These are phyloP conservation scores for Anas platyrhynchos DNA, from an alignment of 2,113 vertebrate species.

Conservation along the genomic window DNA sequence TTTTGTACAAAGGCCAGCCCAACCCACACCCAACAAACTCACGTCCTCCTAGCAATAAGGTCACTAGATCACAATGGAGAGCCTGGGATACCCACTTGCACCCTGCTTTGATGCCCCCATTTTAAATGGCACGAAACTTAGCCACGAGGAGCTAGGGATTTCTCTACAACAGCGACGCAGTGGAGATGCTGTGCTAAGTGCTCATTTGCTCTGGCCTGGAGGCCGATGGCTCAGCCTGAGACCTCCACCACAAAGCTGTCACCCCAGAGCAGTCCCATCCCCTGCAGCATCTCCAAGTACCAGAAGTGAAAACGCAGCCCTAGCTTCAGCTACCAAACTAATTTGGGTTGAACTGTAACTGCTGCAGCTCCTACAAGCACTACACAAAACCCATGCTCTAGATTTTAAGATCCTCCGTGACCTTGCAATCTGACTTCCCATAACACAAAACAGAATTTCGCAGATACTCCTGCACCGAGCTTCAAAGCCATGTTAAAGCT, in stretches of 20 bases:
- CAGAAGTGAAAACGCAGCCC: neutral
- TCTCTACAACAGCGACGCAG: fast-evolving
- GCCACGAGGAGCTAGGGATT: neutral
- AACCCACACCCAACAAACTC: neutral
- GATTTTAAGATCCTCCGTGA: neutral
- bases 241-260: neutral
- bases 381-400: neutral
- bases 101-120: too few relatives aligned
- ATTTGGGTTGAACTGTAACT: neutral
- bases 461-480: neutral
- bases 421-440: neutral
- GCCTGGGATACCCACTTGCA: neutral
- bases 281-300: neutral
- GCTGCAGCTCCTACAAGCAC: neutral
- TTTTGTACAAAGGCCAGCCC: neutral
- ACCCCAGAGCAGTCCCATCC: neutral
- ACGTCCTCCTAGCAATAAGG: neutral
- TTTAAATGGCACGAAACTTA: fast-evolving
- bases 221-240: too few relatives aligned
- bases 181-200: neutral
- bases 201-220: neutral
- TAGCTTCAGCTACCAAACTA: neutral
- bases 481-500: neutral
- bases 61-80: neutral
- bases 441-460: neutral